Evolutionary conservation across 2,113 vertebrate genomes (phyloP).

Genomic region (Cryptotis parvus): DNA sequence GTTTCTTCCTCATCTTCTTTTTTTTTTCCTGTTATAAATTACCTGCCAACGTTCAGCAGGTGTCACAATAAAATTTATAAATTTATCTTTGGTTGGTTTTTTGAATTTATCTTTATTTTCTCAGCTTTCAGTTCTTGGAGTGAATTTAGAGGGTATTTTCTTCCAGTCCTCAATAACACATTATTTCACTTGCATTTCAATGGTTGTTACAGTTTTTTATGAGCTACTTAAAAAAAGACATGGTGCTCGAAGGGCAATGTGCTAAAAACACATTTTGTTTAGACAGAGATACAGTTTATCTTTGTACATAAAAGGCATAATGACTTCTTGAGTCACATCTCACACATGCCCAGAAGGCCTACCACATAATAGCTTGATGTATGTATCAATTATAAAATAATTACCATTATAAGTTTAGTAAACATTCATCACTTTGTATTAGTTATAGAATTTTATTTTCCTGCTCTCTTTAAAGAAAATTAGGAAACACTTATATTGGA

Average conservation of each 20-base stretch:
- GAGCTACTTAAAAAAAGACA: not conserved
- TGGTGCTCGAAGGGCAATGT: not conserved
- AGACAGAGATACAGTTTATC: not conserved
- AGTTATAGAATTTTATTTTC: not conserved
- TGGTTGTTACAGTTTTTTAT: not conserved
- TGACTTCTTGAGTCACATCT: not conserved
- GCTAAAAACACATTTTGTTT: not conserved
- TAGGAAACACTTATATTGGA: too few species aligned
- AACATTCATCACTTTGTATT: not conserved
- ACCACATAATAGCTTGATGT: not conserved
- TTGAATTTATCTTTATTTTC: not conserved
- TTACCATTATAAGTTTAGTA: not conserved
- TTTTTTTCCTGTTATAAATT: not conserved
- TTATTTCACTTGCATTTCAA: not conserved
- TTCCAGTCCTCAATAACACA: not conserved
- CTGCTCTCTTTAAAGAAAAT: not conserved
- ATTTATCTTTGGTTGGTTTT: not conserved
- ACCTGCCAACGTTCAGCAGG: not conserved
- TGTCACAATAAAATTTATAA: not conserved
- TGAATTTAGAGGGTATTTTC: not conserved
- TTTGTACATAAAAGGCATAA: not conserved
- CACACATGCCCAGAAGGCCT: not conserved
- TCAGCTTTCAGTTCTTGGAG: conserved; percentile 7
- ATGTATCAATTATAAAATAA: not conserved
- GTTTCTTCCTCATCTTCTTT: not conserved